Evolutionary conservation across 64 coral and sea anemone species (phyloP).

Genomic region (Platygyra sinensis): DNA sequence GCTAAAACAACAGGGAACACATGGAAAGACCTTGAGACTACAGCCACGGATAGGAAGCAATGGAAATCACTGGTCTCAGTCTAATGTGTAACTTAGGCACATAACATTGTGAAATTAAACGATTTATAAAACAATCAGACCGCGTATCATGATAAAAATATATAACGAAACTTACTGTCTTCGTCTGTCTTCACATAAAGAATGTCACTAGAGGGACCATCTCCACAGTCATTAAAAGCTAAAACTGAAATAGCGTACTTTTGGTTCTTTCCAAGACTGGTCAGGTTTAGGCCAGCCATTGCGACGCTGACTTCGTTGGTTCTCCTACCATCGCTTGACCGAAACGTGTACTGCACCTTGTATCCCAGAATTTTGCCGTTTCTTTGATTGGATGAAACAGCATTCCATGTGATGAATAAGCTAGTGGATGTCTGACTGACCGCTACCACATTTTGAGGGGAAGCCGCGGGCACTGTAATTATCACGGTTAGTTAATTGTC

Average conservation of each 20-base stretch:
- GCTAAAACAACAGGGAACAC: too few species aligned
- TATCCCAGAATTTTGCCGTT: background rate
- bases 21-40: too few species aligned
- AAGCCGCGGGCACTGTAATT: background rate
- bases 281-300: background rate
- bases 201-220: background rate
- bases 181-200: background rate
- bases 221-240: background rate
- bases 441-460: background rate
- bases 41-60: too few species aligned
- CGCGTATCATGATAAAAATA: too few species aligned
- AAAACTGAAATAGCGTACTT: background rate
- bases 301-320: background rate
- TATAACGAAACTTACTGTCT: too few species aligned
- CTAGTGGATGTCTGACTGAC: background rate
- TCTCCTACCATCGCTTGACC: background rate
- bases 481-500: background rate
- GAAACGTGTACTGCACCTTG: background rate
- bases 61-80: too few species aligned
- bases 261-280: background rate
- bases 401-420: background rate
- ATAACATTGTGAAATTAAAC: too few species aligned
- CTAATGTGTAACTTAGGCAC: too few species aligned
- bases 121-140: too few species aligned
- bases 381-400: background rate